Percentiles rank a stretch among this genome's conserved stretches.
Evolutionary conservation across 2,888 invertebrate genomes (phyloP).

Genomic region (Norana najaformis): DNA sequence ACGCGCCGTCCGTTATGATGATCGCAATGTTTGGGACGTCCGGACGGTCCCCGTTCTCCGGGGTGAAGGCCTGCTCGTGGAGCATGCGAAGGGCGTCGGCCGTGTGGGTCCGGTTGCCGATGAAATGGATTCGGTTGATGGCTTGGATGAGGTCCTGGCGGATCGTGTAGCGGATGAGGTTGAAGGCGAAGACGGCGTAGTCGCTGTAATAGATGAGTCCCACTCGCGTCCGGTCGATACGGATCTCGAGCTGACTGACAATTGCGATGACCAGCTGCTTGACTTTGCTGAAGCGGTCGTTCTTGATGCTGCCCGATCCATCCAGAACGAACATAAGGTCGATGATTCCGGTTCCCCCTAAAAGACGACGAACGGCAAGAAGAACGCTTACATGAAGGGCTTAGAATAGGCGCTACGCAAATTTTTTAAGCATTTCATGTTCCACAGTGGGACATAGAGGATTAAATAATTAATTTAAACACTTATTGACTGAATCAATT

Average conservation of each 20-base stretch:
- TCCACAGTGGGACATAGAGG: no score
- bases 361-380: not conserved
- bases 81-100: slow-evolving; percentile 52
- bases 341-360: slow-evolving; percentile 41
- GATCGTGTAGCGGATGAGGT: slow-evolving; percentile 48
- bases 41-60: slow-evolving; percentile 50
- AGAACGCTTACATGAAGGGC: no score
- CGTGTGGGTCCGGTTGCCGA: slow-evolving; percentile 52
- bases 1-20: slow-evolving; percentile 54
- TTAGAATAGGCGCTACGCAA: no score
- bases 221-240: slow-evolving; percentile 46
- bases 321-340: slow-evolving; percentile 44
- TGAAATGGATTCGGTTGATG: slow-evolving; percentile 48
- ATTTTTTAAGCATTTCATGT: no score
- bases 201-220: slow-evolving; percentile 42
- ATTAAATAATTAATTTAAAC: no score
- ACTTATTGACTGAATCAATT: no score
- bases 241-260: slow-evolving; percentile 43
- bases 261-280: slow-evolving; percentile 35
- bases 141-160: slow-evolving; percentile 49
- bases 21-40: slow-evolving; percentile 52
- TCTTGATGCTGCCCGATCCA: slow-evolving; percentile 40
- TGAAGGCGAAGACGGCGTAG: slow-evolving; percentile 48
- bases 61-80: slow-evolving; percentile 49
- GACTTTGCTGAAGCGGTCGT: slow-evolving; percentile 38